Conservation (phyloP, 2,113 vertebrate genomes). For the Neolamprologus falcicula region DNA sequence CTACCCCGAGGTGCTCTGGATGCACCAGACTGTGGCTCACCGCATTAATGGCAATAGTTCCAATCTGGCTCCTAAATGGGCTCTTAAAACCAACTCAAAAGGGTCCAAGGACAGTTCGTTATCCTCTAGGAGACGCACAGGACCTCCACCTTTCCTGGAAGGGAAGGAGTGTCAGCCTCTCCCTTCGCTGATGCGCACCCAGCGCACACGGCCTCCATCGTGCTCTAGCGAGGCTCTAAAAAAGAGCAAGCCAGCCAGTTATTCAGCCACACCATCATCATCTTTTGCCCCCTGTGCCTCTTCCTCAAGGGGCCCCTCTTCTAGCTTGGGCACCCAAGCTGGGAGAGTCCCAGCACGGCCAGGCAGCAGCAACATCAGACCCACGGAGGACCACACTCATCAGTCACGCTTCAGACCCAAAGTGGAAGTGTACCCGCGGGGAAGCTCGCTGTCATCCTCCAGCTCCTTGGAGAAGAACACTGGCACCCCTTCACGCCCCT, state of each 20-base stretch:
- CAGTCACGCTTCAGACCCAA: constrained; percentile 64
- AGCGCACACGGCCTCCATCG: constrained; percentile 77
- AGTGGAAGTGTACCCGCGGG: constrained; percentile 69
- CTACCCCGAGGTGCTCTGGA: constrained; percentile 93
- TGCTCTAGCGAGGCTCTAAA: constrained; percentile 42
- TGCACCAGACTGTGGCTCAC: constrained; percentile 91
- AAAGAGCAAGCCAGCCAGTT: constrained; percentile 58
- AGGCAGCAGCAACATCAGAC: constrained; percentile 31
- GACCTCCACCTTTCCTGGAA: constrained; percentile 82
- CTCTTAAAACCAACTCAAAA: constrained; percentile 72
- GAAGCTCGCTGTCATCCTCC: constrained; percentile 12
- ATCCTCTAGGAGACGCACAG: constrained; percentile 80
- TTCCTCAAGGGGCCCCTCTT: constrained; percentile 11
- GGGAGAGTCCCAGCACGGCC: constrained; percentile 17
- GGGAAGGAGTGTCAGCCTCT: constrained; percentile 88
- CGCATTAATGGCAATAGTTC: constrained; percentile 82
- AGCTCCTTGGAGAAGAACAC: constrained; percentile 64
- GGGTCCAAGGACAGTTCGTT: constrained; percentile 67
- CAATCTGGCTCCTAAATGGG: constrained; percentile 80
- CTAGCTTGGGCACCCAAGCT: constrained; percentile 3
- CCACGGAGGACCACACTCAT: constrained; percentile 55
- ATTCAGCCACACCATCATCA: neutral
- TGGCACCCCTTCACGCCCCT: constrained; percentile 49
- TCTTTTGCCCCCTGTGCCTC: constrained; percentile 17
- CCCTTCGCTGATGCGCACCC: constrained; percentile 66